These are phyloP conservation scores for Microplitis manilae DNA, from an alignment of 2,888 invertebrate species.

Conservation along the genomic window DNA sequence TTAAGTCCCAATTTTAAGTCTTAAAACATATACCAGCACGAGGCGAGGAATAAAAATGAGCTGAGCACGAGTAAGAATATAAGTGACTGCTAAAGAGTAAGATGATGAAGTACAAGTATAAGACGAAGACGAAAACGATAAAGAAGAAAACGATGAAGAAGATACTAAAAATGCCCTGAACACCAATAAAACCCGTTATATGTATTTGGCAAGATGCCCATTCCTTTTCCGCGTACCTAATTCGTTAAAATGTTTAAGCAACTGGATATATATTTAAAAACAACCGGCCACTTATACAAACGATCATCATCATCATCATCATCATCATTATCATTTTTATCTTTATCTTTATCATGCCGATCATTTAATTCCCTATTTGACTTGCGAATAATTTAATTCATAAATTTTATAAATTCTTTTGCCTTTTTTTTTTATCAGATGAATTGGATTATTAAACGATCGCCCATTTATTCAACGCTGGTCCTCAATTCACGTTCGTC, in stretches of 20 bases:
- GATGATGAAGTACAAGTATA: not conserved
- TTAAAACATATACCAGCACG: not conserved
- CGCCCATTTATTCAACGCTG: too few species aligned
- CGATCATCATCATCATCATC: not conserved
- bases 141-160: slow-evolving; percentile 18
- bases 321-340: not conserved
- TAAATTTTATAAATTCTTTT: too few species aligned
- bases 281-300: not conserved
- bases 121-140: slow-evolving; percentile 21
- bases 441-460: too few species aligned
- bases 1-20: not conserved
- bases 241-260: slow-evolving; percentile 42
- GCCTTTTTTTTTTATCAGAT: too few species aligned
- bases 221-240: slow-evolving; percentile 57
- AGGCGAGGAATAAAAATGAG: not conserved
- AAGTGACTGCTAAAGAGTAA: not conserved
- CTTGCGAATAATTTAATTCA: too few species aligned
- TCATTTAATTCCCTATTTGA: too few species aligned
- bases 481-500: too few species aligned
- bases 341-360: not conserved
- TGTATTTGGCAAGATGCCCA: slow-evolving; percentile 66
- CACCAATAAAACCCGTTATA: slow-evolving; percentile 63
- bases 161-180: slow-evolving; percentile 40
- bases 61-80: not conserved
- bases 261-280: not conserved